phyloP scores from a whole-genome alignment of 2,888 invertebrate genomes.

The Petrophora chlorosata region DNA sequence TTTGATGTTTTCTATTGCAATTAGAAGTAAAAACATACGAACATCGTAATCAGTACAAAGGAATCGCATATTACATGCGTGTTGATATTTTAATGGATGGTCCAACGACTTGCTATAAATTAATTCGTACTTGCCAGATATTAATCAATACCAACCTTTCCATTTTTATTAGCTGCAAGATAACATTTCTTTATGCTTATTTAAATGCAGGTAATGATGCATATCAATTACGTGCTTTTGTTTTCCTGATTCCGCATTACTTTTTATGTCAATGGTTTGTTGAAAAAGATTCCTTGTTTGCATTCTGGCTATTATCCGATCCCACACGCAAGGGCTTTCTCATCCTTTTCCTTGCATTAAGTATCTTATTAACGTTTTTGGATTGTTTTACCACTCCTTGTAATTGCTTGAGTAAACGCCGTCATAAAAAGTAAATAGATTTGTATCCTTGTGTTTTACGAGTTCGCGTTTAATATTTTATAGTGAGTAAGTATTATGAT shows the following conservation, averaged over 20 bases:
- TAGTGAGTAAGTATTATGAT: constrained; percentile 20
- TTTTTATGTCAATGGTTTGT: constrained; percentile 13
- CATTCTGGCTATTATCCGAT: constrained; percentile 7
- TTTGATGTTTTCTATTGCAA: constrained; percentile 3
- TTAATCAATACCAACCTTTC: constrained; percentile 22
- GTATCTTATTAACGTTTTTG: no score
- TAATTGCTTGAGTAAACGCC: neutral
- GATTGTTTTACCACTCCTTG: no score
- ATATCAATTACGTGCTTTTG: constrained; percentile 23
- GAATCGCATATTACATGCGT: constrained; percentile 8
- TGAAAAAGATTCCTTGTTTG: constrained; percentile 9
- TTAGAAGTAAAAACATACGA: neutral
- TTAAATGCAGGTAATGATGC: constrained; percentile 28
- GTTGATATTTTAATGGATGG: constrained; percentile 13
- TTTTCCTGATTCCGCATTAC: constrained; percentile 15
- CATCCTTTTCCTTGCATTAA: neutral
- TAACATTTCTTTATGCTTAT: constrained; percentile 21
- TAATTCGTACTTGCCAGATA: constrained; percentile 15
- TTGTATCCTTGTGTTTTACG: constrained; percentile 1
- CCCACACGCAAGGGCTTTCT: constrained; percentile 4
- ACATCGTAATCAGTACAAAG: neutral
- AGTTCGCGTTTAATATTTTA: constrained; percentile 14
- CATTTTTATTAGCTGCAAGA: constrained; percentile 30
- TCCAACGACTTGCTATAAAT: constrained; percentile 11
- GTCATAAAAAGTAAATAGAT: constrained; percentile 11